Percentiles rank a stretch among this genome's conserved stretches.
Conservation (phyloP, 2,797 vertebrate genomes). For the Rhadinocentrus ornatus region DNA sequence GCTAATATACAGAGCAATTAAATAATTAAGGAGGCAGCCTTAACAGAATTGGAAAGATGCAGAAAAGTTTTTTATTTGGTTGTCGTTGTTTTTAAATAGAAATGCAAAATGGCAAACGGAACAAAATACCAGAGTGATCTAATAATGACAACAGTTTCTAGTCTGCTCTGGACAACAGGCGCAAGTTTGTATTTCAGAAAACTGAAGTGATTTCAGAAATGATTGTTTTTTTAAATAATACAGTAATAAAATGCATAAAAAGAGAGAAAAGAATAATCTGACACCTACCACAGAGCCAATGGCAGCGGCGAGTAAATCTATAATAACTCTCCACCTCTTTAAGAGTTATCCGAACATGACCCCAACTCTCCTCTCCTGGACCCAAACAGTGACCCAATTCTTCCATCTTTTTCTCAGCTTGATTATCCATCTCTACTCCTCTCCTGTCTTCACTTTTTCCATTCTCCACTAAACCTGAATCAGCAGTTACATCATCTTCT, state of each 20-base stretch:
- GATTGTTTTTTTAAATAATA: background rate
- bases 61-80: no score
- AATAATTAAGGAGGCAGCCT: background rate
- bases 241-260: background rate
- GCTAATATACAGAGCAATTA: background rate
- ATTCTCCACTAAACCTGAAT: conserved; percentile 11
- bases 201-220: background rate
- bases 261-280: background rate
- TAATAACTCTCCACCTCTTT: conserved; percentile 83
- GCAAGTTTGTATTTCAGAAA: background rate
- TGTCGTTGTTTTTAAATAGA: background rate
- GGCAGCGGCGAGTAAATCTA: conserved; percentile 77
- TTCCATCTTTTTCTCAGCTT: conserved; percentile 6
- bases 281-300: conserved; percentile 81
- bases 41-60: background rate
- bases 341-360: conserved; percentile 77
- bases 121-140: background rate
- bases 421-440: conserved; percentile 5
- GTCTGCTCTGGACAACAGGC: background rate
- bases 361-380: conserved; percentile 58
- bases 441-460: conserved; percentile 1
- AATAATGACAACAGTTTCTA: no score
- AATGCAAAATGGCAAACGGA: background rate
- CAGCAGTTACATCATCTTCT: conserved; percentile 16
- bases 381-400: conserved; percentile 56